phyloP scores from a whole-genome alignment of 2,888 invertebrate genomes.

The Patella depressa region DNA sequence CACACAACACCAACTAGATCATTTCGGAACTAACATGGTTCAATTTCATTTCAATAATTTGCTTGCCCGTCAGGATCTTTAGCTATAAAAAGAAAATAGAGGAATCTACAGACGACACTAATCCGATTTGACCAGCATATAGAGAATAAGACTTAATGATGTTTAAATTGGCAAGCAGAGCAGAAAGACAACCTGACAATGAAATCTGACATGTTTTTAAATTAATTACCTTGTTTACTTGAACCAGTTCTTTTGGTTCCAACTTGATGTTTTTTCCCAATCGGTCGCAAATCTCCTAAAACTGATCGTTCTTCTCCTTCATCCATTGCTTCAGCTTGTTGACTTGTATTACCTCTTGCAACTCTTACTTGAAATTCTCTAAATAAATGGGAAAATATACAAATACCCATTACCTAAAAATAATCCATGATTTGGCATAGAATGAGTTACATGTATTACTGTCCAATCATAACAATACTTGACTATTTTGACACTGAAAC shows the following conservation, averaged over 20 bases:
- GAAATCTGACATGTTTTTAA: too few species aligned
- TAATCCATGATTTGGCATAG: background rate
- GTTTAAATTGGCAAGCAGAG: constrained; percentile 15
- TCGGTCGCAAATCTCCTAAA: constrained; percentile 81
- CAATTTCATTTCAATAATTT: too few species aligned
- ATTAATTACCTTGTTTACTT: constrained; percentile 43
- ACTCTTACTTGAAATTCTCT: constrained; percentile 83
- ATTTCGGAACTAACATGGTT: too few species aligned
- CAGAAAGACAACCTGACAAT: background rate
- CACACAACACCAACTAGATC: too few species aligned
- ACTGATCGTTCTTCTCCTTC: constrained; percentile 82
- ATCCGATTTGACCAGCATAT: too few species aligned
- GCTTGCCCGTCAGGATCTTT: too few species aligned
- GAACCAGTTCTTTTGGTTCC: constrained; percentile 71
- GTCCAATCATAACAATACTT: background rate
- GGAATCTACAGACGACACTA: too few species aligned
- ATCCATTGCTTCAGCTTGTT: constrained; percentile 47
- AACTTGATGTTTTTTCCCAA: constrained; percentile 76
- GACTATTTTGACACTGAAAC: background rate
- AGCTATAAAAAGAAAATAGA: too few species aligned
- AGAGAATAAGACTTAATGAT: too few species aligned
- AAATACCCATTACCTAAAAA: background rate
- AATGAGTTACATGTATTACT: background rate
- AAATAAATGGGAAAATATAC: constrained; percentile 21
- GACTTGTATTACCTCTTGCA: constrained; percentile 72